Evolutionary conservation across 2,888 invertebrate genomes (phyloP).

Genomic region (Eristalis tenax): DNA sequence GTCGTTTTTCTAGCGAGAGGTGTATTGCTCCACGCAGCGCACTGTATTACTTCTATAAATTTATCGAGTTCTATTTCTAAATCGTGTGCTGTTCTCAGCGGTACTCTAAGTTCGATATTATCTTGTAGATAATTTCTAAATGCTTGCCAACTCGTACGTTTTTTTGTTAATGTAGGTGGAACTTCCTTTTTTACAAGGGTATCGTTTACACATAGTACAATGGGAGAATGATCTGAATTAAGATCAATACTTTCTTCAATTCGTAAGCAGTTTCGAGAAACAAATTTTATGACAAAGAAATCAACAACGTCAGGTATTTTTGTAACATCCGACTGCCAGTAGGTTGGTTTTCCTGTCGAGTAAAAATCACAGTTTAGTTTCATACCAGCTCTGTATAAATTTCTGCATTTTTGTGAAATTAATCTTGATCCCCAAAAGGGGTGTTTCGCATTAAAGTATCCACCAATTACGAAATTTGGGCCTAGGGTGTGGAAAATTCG

Average conservation of each 20-base stretch:
- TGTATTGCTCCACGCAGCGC: not conserved
- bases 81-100: not conserved
- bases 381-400: not conserved
- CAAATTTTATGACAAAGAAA: not conserved
- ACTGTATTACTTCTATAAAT: not conserved
- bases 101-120: conserved; percentile 11
- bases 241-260: too few relatives aligned
- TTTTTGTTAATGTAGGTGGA: not conserved
- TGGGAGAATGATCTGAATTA: not conserved
- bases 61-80: not conserved
- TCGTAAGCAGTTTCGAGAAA: not conserved
- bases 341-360: not conserved
- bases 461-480: not conserved
- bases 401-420: not conserved
- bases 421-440: not conserved
- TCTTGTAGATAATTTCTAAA: conserved; percentile 5
- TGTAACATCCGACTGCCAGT: not conserved
- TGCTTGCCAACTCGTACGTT: conserved; percentile 1
- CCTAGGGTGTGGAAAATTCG: too few relatives aligned
- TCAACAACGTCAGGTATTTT: not conserved
- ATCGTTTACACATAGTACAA: not conserved
- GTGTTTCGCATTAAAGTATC: not conserved
- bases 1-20: not conserved
- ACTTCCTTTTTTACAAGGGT: not conserved
- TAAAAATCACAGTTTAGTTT: not conserved